These are phyloP conservation scores for Oostethus manadensis DNA, from an alignment of 2,113 vertebrate species.

Conservation along the genomic window DNA sequence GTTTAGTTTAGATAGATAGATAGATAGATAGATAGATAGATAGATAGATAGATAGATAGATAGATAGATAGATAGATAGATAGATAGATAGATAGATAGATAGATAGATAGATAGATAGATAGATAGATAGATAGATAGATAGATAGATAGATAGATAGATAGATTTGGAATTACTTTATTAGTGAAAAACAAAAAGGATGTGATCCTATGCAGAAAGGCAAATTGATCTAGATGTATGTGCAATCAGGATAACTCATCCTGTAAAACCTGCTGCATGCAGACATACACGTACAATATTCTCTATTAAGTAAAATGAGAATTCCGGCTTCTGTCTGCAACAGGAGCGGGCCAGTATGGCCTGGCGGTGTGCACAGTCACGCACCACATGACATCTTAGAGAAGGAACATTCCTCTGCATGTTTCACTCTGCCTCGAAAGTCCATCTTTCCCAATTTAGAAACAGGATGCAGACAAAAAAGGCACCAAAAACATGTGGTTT, in stretches of 20 bases:
- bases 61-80: too few species aligned
- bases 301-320: conserved; percentile 62
- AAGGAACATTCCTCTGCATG: conserved; percentile 64
- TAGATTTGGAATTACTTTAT: too few species aligned
- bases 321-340: conserved; percentile 50
- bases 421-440: conserved; percentile 48
- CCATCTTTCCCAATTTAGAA: conserved; percentile 58
- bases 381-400: conserved; percentile 63
- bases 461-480: conserved; percentile 35
- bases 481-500: conserved; percentile 21
- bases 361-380: conserved; percentile 56
- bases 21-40: too few species aligned
- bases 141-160: too few species aligned
- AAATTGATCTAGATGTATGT: conserved; percentile 34
- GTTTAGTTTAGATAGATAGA: too few species aligned
- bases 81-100: too few species aligned
- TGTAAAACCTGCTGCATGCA: conserved; percentile 17
- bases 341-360: conserved; percentile 40
- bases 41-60: too few species aligned
- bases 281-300: conserved; percentile 38
- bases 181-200: conserved; percentile 20
- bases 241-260: conserved; percentile 25
- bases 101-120: too few species aligned
- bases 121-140: too few species aligned
- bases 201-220: conserved; percentile 24